These are phyloP conservation scores for Lordiphosa collinella DNA, from an alignment of 1,140 invertebrate species.

Conservation along the genomic window DNA sequence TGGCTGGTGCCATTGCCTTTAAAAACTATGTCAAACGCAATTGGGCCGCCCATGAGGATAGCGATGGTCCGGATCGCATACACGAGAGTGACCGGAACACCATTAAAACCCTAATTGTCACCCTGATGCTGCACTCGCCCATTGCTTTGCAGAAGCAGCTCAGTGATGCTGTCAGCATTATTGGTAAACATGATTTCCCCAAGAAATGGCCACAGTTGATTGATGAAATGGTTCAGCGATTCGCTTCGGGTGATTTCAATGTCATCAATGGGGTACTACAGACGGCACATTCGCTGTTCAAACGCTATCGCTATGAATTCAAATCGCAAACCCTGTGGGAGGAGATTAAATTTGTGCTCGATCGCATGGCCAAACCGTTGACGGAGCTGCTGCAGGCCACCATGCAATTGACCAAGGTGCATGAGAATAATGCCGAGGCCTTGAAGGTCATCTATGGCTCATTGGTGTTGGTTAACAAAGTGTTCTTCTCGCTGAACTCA, in stretches of 20 bases:
- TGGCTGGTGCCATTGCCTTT: conserved; percentile 94
- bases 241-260: conserved; percentile 94
- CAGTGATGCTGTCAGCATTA: conserved; percentile 97
- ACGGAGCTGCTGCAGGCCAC: conserved; percentile 95
- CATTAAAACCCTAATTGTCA: conserved; percentile 93
- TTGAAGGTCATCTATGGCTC: conserved; percentile 94
- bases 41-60: conserved; percentile 87
- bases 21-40: conserved; percentile 98
- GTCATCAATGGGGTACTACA: conserved; percentile 96
- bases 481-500: conserved; percentile 97
- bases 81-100: conserved; percentile 87
- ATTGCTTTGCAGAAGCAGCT: conserved; percentile 95
- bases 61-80: conserved; percentile 90
- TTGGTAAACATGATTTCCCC: conserved; percentile 96
- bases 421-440: conserved; percentile 89
- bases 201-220: conserved; percentile 95
- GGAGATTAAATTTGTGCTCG: conserved; percentile 98
- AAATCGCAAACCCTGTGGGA: conserved; percentile 96
- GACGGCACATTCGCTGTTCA: conserved; percentile 97
- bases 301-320: conserved; percentile 96
- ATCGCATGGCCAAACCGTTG: conserved; percentile 94
- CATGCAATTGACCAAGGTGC: conserved; percentile 89
- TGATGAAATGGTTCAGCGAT: conserved; percentile 94
- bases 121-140: conserved; percentile 94
- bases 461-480: conserved; percentile 94